Base-by-base conservation (phyloP, 2,797 vertebrate genomes). In the Chrosomus eos region DNA sequence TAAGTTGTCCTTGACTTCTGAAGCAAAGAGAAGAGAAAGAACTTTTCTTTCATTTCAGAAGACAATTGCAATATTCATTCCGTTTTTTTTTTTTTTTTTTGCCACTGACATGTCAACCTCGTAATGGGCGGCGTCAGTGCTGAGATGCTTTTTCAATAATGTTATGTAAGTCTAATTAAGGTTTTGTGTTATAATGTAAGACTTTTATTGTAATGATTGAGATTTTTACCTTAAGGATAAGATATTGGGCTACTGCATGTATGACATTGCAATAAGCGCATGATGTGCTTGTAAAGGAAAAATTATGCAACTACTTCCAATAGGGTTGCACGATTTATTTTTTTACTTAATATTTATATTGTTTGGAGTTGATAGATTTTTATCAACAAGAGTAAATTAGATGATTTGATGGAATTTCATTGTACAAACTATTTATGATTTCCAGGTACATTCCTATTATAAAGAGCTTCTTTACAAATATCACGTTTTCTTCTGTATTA, bases 331-430 rank as follows among this genome's bases (percentile, higher is more conserved):
- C 33, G 4, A 80, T 71, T 87, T 82, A 80, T 70, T 87, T 82
- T n/a, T n/a, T n/a, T n/a, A n/a, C 23, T 89, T 89, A 86, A 87
- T 91, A 83, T 90, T 85, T 82, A 89, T 86, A 60, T 28, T 28
- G 1, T 55, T 82, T 23, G 58, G 11, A 81, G 38, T 62, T 75
- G 40, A 71, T 36, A 1, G 7, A 8, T 60, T 45, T 77, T 45
- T 58, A 70, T 71, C 38, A 62, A 43, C 31, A 19, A 68, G 14
- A 55, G 43, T 23, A 38, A 84, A 55, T 55, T 55, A 33, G 33
- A 51, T 45, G 45, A 76, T 68, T 36, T 77, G 60, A 67, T 48
- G 8, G 11, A 21, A n/a, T 82, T 73, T 73, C 9, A 68, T 4
- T 77, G 73, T 43, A 38, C 6, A 55, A n/a, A 58, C 45, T 83